Evolutionary conservation across 2,113 vertebrate genomes (phyloP).

Genomic region (Myanophis thanlyinensis): DNA sequence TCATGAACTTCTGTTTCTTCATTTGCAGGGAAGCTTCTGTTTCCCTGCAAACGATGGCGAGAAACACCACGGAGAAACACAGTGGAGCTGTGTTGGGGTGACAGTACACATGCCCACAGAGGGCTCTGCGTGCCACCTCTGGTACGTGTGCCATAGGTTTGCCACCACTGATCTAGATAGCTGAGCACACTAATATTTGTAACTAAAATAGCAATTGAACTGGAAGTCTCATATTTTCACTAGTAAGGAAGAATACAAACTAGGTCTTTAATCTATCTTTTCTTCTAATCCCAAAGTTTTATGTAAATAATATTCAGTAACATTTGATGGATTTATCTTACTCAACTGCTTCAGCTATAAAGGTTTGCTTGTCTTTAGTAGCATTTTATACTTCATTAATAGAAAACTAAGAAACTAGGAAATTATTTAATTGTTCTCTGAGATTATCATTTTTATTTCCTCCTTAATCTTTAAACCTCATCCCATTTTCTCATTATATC

Average conservation of each 20-base stretch:
- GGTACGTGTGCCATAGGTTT: too few relatives aligned
- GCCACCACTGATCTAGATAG: too few relatives aligned
- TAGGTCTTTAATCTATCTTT: conserved; percentile 27
- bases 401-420: conserved; percentile 40
- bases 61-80: too few relatives aligned
- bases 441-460: not conserved
- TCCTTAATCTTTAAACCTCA: not conserved
- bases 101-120: too few relatives aligned
- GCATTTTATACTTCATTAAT: conserved; percentile 46
- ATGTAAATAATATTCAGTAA: conserved; percentile 9
- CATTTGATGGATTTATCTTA: not conserved
- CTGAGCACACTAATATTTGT: not conserved
- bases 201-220: not conserved
- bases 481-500: not conserved
- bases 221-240: not conserved
- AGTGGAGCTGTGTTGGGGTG: too few relatives aligned
- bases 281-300: not conserved
- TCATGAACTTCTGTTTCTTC: too few relatives aligned
- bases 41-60: too few relatives aligned
- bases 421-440: not conserved
- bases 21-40: too few relatives aligned
- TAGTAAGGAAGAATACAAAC: conserved; percentile 23
- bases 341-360: conserved; percentile 35
- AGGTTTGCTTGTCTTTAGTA: conserved; percentile 35
- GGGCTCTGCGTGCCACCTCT: too few relatives aligned